Conservation (phyloP, 2,888 invertebrate species). For the Alcis repandata region DNA sequence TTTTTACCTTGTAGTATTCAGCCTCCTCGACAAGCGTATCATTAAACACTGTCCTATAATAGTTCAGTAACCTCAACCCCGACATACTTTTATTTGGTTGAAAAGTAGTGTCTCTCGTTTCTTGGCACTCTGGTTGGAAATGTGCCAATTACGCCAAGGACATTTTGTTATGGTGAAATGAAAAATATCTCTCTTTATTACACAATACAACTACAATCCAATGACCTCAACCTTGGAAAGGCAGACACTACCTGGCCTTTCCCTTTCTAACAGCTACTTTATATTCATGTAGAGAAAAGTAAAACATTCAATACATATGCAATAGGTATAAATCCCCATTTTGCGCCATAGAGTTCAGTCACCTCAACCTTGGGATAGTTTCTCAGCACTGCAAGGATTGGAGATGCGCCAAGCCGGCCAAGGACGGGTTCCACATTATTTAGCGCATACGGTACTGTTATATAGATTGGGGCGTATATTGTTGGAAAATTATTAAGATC, state of each 20-base stretch:
- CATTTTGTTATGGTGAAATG: background rate
- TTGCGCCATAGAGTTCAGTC: background rate
- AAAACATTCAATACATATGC: background rate
- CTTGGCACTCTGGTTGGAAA: conserved; percentile 7
- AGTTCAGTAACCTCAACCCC: conserved; percentile 22
- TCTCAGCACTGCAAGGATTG: conserved; percentile 23
- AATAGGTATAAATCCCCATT: background rate
- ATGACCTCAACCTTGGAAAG: background rate
- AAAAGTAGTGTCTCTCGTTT: background rate
- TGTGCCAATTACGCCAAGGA: conserved; percentile 16
- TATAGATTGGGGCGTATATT: background rate
- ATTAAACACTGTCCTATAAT: background rate
- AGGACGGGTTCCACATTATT: conserved; percentile 32
- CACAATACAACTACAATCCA: background rate
- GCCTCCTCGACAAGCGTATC: background rate
- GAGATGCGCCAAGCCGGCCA: conserved; percentile 44
- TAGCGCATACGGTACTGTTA: conserved; percentile 1
- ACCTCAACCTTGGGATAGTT: conserved; percentile 34
- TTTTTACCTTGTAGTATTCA: too few relatives aligned
- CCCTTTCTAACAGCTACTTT: too few relatives aligned
- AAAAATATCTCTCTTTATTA: background rate
- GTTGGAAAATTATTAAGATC: background rate
- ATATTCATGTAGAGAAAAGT: background rate
- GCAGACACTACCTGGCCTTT: background rate
- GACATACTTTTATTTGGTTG: conserved; percentile 9